These are phyloP conservation scores for Ips typographus DNA, from an alignment of 1,140 invertebrate genomes.

Conservation along the genomic window DNA sequence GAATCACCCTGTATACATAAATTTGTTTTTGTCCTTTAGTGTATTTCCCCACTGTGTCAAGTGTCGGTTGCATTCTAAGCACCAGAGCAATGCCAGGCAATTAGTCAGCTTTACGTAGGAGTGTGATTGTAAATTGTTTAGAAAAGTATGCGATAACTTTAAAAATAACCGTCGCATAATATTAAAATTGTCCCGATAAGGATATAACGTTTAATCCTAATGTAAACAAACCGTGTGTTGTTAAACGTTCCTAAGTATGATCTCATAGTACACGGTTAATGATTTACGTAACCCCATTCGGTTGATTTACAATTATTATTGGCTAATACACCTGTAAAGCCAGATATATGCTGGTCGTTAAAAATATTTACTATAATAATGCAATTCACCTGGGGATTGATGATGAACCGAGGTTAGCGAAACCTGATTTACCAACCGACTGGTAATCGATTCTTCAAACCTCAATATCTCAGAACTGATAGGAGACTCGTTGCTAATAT, in stretches of 20 bases:
- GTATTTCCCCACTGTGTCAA: too few relatives aligned
- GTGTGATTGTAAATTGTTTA: background rate
- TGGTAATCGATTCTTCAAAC: too few relatives aligned
- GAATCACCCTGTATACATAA: too few relatives aligned
- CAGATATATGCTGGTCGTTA: background rate
- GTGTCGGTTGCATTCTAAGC: too few relatives aligned
- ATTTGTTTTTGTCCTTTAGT: too few relatives aligned
- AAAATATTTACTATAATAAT: background rate
- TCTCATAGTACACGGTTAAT: conserved; percentile 1
- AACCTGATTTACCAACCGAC: too few relatives aligned
- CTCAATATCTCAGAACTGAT: too few relatives aligned
- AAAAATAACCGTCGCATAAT: conserved; percentile 5
- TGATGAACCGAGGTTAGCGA: too few relatives aligned
- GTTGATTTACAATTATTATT: conserved; percentile 8
- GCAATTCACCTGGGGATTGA: background rate
- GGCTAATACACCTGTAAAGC: conserved; percentile 4
- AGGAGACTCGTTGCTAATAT: too few relatives aligned
- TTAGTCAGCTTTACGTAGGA: too few relatives aligned
- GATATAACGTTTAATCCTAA: conserved; percentile 15
- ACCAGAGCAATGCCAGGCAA: too few relatives aligned
- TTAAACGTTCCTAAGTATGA: conserved; percentile 11
- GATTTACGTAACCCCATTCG: conserved; percentile 11
- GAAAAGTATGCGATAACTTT: conserved; percentile 1
- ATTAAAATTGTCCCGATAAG: conserved; percentile 12
- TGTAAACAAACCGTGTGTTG: conserved; percentile 4